Base-by-base conservation (phyloP, 1,140 invertebrate species). In the Pogonus chalceus region DNA sequence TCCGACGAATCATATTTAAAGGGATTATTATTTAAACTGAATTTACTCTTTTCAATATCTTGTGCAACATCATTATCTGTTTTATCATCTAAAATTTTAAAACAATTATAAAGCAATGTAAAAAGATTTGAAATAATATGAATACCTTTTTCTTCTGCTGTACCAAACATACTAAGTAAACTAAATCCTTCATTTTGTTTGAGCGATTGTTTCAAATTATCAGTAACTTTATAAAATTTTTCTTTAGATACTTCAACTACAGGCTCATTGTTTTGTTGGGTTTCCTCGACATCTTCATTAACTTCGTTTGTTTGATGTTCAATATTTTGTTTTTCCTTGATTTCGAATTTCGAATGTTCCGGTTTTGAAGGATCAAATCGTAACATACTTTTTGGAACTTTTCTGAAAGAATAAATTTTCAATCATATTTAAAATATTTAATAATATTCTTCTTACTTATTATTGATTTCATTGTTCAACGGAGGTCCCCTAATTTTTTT, bases 1-100 rank as follows among this genome's bases (percentile, higher is more conserved):
- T 80, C 78, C 20, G 78, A 80, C 52, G 79, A 80, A 63, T 82
- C 79, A 65, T 80, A 81, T n/a, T 75, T 72, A 66, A 81, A 82
- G 10, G 75, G 73, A 66, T 79, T 80, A 60, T 69, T 63, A 2
- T 21, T 26, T 12, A 56, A 4, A 54, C 20, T 37, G 61, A 63
- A n/a, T 51, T 72, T 60, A 66, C 64, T 52, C n/a, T 59, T 66
- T 51, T 72, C 65, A 4, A 72, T 49, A 12, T 69, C 69, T 56
- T 75, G 69, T 60, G 66, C 70, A 9, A 69, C 57, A 68, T 70
- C 70, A 18, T 60, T 56, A 20, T 70, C 47, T 51, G 57, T 53
- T 49, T 54, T 58, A 23, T 59, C 51, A 21, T 60, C 53, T 49
- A 22, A 9, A 35, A 51, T n/a, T 52, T 35, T 2, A 52, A 2